A percentile compares a stretch with the other conserved stretches of the same genome.
Conservation (phyloP, 2,113 vertebrate genomes). For the Oplegnathus fasciatus region DNA sequence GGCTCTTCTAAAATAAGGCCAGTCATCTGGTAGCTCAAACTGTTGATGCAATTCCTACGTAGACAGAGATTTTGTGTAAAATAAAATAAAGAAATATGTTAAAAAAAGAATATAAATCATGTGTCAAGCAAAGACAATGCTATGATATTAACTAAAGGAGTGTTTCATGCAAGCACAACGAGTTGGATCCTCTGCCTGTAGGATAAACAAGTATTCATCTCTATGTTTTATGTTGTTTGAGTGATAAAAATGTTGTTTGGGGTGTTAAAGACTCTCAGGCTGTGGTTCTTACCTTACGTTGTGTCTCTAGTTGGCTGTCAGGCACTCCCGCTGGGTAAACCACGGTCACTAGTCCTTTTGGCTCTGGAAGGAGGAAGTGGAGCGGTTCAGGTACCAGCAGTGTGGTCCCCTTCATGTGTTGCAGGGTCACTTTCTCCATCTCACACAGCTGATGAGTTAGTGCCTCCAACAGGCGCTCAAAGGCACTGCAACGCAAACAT, state of each 20-base stretch:
- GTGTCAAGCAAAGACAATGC: neutral
- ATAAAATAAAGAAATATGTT: neutral
- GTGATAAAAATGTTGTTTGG: neutral
- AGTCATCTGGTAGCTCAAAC: slow-evolving; percentile 88
- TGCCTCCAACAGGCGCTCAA: slow-evolving; percentile 86
- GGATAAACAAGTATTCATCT: neutral
- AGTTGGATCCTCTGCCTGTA: neutral
- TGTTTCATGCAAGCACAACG: neutral
- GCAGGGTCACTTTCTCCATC: slow-evolving; percentile 91
- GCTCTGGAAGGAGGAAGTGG: slow-evolving; percentile 92
- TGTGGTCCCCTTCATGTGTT: slow-evolving; percentile 88
- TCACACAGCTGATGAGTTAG: slow-evolving; percentile 90
- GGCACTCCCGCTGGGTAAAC: slow-evolving; percentile 91
- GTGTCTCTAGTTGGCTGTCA: slow-evolving; percentile 88
- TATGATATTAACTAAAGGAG: neutral
- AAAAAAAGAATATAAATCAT: neutral
- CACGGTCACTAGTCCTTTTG: slow-evolving; percentile 86
- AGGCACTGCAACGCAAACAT: slow-evolving; percentile 82
- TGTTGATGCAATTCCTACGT: slow-evolving; percentile 90
- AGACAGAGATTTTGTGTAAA: slow-evolving; percentile 24
- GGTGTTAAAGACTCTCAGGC: slow-evolving; percentile 7
- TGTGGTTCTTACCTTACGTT: slow-evolving; percentile 85
- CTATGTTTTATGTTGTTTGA: neutral
- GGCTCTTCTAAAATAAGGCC: slow-evolving; percentile 91
- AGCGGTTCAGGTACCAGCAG: slow-evolving; percentile 90